A percentile compares a stretch with the other conserved stretches of the same genome.
phyloP scores from a whole-genome alignment of 2,113 vertebrate species.

The Pangasianodon hypophthalmus region DNA sequence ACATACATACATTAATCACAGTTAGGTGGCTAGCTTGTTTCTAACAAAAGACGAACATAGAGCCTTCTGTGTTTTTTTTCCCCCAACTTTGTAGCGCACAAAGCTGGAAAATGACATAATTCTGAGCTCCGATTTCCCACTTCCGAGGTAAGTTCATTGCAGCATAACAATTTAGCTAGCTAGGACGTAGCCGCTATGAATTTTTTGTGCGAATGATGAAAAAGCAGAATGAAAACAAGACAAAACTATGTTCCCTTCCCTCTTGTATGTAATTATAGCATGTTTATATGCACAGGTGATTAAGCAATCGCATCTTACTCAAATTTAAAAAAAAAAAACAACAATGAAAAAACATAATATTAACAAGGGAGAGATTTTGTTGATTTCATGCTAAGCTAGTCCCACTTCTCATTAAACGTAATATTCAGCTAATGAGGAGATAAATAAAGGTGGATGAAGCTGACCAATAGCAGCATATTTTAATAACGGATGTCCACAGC shows the following conservation, averaged over 20 bases:
- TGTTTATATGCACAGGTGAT: neutral
- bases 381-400: neutral
- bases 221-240: neutral
- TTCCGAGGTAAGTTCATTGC: neutral
- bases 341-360: neutral
- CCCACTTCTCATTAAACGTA: neutral
- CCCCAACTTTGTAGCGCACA: neutral
- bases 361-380: neutral
- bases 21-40: neutral
- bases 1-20: neutral
- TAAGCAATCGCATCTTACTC: too few relatives aligned
- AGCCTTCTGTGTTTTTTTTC: neutral
- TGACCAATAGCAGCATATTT: neutral
- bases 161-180: neutral
- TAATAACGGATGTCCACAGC: neutral
- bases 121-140: neutral
- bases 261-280: neutral
- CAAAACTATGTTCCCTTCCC: neutral
- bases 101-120: neutral
- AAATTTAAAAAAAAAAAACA: neutral
- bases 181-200: neutral
- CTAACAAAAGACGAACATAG: neutral
- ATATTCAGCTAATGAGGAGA: neutral
- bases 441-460: neutral
- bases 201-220: neutral